Percentiles rank a stretch among this genome's conserved stretches.
Evolutionary conservation across 1,140 invertebrate species (phyloP).

Genomic region (Melanaphis sacchari): DNA sequence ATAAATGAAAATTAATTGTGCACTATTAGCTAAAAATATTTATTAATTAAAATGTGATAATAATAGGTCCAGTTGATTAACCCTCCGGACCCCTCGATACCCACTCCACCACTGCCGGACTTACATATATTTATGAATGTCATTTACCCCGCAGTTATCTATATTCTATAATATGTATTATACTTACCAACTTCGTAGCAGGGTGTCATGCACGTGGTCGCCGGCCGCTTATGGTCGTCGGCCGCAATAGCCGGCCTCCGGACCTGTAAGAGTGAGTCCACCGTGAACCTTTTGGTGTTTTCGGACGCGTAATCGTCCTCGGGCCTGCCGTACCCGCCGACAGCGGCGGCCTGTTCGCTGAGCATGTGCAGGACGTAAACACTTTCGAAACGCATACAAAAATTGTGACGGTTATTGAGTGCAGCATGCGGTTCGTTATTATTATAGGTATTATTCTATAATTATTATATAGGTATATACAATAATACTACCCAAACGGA

Average conservation of each 20-base stretch:
- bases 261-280: conserved; percentile 62
- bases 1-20: too few relatives aligned
- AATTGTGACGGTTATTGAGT: neutral
- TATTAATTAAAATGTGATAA: too few relatives aligned
- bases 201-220: neutral
- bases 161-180: neutral
- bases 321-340: neutral
- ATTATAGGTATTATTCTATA: neutral
- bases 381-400: neutral
- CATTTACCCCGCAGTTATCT: neutral
- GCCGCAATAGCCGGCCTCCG: conserved; percentile 53
- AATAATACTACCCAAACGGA: neutral
- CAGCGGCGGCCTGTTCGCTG: conserved; percentile 37
- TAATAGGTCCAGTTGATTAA: too few relatives aligned
- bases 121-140: neutral
- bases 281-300: conserved; percentile 62
- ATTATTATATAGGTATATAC: too few relatives aligned
- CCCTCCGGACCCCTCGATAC: too few relatives aligned
- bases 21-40: too few relatives aligned
- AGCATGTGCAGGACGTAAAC: conserved; percentile 7
- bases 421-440: neutral
- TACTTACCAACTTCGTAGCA: neutral
- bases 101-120: too few relatives aligned
- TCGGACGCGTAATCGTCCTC: conserved; percentile 58
- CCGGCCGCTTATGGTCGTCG: conserved; percentile 18